Evolutionary conservation across 2,113 vertebrate species (phyloP), one percentile per base, ranked within the genome.

Genomic region (Campylorhamphus procurvoides): DNA sequence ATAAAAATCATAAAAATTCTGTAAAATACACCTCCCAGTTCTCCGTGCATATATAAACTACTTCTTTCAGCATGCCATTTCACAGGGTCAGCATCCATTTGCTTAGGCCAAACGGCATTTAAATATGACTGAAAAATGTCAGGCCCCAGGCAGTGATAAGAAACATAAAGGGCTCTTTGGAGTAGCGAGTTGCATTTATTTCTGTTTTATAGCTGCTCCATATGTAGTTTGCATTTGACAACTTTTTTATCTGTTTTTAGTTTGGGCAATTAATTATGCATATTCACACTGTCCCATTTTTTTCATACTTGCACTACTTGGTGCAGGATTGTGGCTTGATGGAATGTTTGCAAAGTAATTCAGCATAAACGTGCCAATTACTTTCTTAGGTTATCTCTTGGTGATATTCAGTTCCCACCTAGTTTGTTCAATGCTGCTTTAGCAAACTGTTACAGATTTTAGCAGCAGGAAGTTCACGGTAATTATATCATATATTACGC

Each of bases 291-390:
- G 35, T 69, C 19, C 46, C 42, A 1, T 22, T 49, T 76, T 76
- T 79, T 90, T 87, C 49, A 39, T 83, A 24, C 14, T 64, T 49
- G 27, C 74, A 42, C 25, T 39, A 50, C 22, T 49, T 75, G 62
- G 37, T 5, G 2, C 2, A 1, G 29, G 22, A n/a, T 18, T 89
- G 47, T 49, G 78, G 14, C 39, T n/a, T 87, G 42, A 62, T 71
- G 17, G 84, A 93, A 75, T 84, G 8, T 84, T 93, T 93, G 47
- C 37, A 24, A 56, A 78, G n/a, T 80, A 75, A 90, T 94, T 86
- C 60, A 75, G 31, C 24, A 7, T 49, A 55, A 50, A 55, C 14
- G 12, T 42, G 11, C 24, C 8, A 3, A 18, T 62, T 81, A 50
- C 9, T 78, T 80, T 69, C 59, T 67, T 90, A 53, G 17, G 14